phyloP scores from a whole-genome alignment of 2,888 invertebrate genomes.

The Coecobrya sp. region DNA sequence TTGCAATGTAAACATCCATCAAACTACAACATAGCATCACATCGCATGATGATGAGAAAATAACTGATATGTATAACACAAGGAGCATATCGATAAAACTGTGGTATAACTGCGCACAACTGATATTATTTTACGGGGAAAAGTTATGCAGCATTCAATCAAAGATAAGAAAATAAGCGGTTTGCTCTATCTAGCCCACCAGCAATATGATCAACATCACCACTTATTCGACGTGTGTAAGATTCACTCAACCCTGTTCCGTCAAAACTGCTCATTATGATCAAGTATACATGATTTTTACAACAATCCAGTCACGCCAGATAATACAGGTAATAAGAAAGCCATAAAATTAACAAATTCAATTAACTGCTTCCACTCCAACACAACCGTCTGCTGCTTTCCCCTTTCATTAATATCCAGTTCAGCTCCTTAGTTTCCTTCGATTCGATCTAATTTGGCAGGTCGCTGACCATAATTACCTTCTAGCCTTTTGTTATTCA shows the following conservation, averaged over 20 bases:
- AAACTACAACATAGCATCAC: background rate
- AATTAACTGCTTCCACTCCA: constrained; percentile 55
- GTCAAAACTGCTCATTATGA: constrained; percentile 35
- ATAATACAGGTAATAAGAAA: constrained; percentile 55
- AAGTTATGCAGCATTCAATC: background rate
- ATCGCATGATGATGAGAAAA: constrained; percentile 14
- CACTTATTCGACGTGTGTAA: constrained; percentile 25
- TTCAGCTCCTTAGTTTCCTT: background rate
- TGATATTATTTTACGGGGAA: constrained; percentile 3
- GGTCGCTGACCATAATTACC: constrained; percentile 76
- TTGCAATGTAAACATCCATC: constrained; percentile 55
- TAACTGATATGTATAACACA: background rate
- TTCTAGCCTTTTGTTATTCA: background rate
- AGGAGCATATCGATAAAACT: background rate
- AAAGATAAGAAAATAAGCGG: constrained; percentile 35
- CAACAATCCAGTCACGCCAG: constrained; percentile 46
- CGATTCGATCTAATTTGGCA: constrained; percentile 53
- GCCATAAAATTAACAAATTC: constrained; percentile 77
- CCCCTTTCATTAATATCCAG: constrained; percentile 1
- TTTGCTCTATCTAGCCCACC: background rate
- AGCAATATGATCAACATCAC: constrained; percentile 1
- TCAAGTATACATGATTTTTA: constrained; percentile 31
- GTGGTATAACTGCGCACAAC: background rate
- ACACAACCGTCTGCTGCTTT: background rate
- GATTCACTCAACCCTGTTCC: constrained; percentile 30